phyloP scores from a whole-genome alignment of 2,113 vertebrate genomes.

The Eonycteris spelaea region DNA sequence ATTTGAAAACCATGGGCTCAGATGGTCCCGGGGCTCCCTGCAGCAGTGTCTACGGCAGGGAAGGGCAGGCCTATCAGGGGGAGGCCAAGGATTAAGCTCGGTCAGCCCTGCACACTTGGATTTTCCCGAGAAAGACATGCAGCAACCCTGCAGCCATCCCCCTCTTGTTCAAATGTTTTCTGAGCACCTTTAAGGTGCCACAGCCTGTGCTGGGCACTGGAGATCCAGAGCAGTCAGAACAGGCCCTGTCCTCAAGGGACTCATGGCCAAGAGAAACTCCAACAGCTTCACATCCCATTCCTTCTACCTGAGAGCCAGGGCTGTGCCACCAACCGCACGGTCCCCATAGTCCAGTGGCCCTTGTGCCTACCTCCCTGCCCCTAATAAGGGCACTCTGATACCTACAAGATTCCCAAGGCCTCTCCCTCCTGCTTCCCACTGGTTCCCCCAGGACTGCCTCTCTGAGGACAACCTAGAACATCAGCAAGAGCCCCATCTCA shows the following conservation, averaged over 20 bases:
- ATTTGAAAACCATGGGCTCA: not conserved
- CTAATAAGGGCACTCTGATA: not conserved
- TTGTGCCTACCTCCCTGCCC: not conserved
- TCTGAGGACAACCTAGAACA: not conserved
- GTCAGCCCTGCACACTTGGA: not conserved
- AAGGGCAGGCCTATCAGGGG: not conserved
- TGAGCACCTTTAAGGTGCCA: not conserved
- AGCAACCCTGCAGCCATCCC: not conserved
- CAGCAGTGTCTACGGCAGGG: not conserved
- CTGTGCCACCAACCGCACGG: not conserved
- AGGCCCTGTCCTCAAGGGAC: not conserved
- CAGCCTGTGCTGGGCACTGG: not conserved
- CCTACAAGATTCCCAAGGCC: not conserved
- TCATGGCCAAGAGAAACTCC: not conserved
- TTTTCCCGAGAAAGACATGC: not conserved
- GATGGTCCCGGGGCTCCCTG: accelerated
- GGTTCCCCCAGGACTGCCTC: not conserved
- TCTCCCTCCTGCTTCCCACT: not conserved
- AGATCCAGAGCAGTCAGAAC: not conserved
- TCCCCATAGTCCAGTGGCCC: not conserved
- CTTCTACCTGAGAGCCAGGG: not conserved
- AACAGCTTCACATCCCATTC: not conserved
- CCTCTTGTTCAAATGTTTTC: not conserved
- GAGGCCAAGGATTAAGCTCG: too few relatives aligned
- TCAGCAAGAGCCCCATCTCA: not conserved